Evolutionary conservation across 2,113 vertebrate genomes (phyloP), one percentile per base, ranked within the genome.

Genomic region (Scytalopus superciliaris): DNA sequence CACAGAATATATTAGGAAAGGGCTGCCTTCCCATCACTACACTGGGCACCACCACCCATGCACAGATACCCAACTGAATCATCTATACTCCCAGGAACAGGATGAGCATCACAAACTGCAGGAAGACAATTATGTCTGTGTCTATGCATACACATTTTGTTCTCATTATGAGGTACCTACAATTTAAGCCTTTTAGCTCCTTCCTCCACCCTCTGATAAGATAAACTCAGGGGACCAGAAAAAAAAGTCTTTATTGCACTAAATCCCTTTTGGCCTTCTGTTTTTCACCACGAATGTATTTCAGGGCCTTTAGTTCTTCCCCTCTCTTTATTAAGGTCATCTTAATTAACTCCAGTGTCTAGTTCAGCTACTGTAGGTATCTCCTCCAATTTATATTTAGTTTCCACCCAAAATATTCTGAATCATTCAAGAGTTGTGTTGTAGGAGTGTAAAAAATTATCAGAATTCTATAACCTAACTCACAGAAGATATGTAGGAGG

Each of bases 361-460:
- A 89, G 45, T 90, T 83, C 40, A 73, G 53, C 78, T 85, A 39
- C 67, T 73, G 45, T 42, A 79, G 39, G 30, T 69, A 96, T 69
- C 87, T 87, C n/a, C 49, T 87, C 44, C 50, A 50, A 87, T 70
- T 94, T 89, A 85, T 93, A 93, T 85, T 94, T 94, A 91, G 87
- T 63, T 96, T 87, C 90, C 91, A 83, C 90, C 52, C 82, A 80
- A 96, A 96, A 94, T 70, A 96, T 59, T 89, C 82, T 88, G 87
- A 93, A 92, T 93, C 89, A 94, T 92, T 94, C 77, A 79, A 89
- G 57, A 93, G 40, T 55, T 94, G 84, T 75, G 77, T 72, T 84
- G 69, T 75, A 89, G 66, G 89, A 94, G 69, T 84, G 44, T 44
- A 92, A 92, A 42, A 93, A 94, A 93, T 93, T 78, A 95, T 25